Base-by-base conservation (phyloP, 2,888 invertebrate genomes). In the Leptinotarsa juncta region DNA sequence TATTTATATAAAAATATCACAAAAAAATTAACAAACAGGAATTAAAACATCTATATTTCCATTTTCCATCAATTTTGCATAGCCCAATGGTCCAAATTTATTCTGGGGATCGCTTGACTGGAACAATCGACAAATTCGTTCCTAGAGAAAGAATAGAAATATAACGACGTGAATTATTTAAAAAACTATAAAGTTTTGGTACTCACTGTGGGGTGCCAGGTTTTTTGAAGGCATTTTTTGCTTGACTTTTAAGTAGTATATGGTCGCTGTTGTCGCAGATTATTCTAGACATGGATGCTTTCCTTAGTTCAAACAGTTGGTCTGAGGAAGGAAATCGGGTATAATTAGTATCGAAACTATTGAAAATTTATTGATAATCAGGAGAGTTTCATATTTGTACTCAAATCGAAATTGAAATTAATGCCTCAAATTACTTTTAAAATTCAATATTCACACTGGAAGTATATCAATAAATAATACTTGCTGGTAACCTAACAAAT, bases 231-330 rank as follows among this genome's bases (percentile, higher is more conserved):
- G 94, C 92, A 77, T 90, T 89, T 10, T 89, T 89, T 67, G 93
- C 89, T 83, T 91, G 90, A 18, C 88, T 86, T 3, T 87, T 84
- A 62, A 93, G 83, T 51, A 92, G 90, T 69, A 91, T 89, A 26
- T 92, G 91, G 87, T 95, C 94, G 49, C 92, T 90, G 85, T 95
- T 95, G 86, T 95, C 94, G 82, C 95, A 95, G 48, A 95, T 88
- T 16, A 95, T 87, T 65, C 94, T 89, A 0, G 94, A 90, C 82
- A 95, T 86, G 0, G 92, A 91, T 0, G 90, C 89, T 85, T 94
- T 94, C 80, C 93, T 91, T 70, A 95, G 89, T 88, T 95, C 93
- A 65, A 89, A 86, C 68, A 95, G 87, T 89, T 95, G 94, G 74
- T 88, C 93, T 93, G 85, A 42, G 42, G 42, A 42, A 10, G 10